A percentile compares a stretch with the other conserved stretches of the same genome.
These are phyloP conservation scores for Pogonomyrmex californicus DNA, from an alignment of 1,140 invertebrate species.

Conservation along the genomic window DNA sequence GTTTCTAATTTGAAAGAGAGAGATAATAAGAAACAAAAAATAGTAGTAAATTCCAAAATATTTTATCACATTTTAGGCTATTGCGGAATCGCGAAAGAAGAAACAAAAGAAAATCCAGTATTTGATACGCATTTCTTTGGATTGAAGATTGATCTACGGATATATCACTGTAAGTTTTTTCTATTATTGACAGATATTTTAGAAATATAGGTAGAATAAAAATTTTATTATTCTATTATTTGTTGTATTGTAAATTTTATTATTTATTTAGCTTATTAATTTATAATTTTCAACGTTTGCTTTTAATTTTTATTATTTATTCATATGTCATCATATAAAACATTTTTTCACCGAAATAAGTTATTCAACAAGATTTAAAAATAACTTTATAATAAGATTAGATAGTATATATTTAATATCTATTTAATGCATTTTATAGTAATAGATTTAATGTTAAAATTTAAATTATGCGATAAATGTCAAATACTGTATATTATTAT, in stretches of 20 bases:
- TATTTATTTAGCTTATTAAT: no score
- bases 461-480: background rate
- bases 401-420: no score
- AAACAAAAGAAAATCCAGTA: background rate
- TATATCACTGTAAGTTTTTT: background rate
- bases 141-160: background rate
- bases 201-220: background rate
- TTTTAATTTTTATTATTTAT: no score
- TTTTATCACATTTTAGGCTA: conserved; percentile 1
- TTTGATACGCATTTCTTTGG: background rate
- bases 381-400: no score
- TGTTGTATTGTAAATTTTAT: no score
- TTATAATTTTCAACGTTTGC: no score
- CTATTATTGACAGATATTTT: background rate
- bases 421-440: no score
- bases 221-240: background rate
- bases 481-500: background rate
- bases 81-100: background rate
- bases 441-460: background rate
- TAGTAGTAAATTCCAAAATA: background rate
- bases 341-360: no score
- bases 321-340: no score
- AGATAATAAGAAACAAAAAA: no score
- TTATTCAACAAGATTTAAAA: no score
- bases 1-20: background rate